Evolutionary conservation across 2,888 invertebrate species (phyloP).

Genomic region (Hypomecis punctinalis): DNA sequence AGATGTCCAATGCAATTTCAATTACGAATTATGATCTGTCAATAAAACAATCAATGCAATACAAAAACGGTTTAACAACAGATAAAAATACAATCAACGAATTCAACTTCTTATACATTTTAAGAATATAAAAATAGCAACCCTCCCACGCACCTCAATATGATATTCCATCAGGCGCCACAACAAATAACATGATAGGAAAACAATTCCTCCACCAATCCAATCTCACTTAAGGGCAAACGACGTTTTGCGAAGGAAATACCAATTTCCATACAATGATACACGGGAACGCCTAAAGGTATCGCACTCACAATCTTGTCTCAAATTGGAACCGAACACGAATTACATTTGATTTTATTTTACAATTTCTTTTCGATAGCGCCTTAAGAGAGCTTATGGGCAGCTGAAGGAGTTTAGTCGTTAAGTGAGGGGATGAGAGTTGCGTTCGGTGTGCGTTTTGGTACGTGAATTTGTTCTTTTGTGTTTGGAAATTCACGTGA

Average conservation of each 20-base stretch:
- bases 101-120: too few species aligned
- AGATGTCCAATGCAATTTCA: too few species aligned
- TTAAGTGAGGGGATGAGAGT: slow-evolving; percentile 19
- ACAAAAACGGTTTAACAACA: too few species aligned
- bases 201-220: slow-evolving; percentile 55
- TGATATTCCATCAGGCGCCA: slow-evolving; percentile 24
- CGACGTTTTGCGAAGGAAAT: slow-evolving; percentile 47
- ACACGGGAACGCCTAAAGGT: slow-evolving; percentile 31
- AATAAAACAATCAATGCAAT: too few species aligned
- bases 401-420: background rate
- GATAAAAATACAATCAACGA: too few species aligned
- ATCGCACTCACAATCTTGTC: slow-evolving; percentile 39
- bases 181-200: slow-evolving; percentile 48
- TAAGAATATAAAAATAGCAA: slow-evolving; percentile 4
- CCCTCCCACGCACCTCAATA: slow-evolving; percentile 25
- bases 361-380: slow-evolving; percentile 76
- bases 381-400: slow-evolving; percentile 41
- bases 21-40: too few species aligned
- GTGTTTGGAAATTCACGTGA: slow-evolving; percentile 52
- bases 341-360: slow-evolving; percentile 82
- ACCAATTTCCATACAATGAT: slow-evolving; percentile 57
- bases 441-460: slow-evolving; percentile 6
- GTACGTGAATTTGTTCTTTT: slow-evolving; percentile 40
- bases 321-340: slow-evolving; percentile 73
- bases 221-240: slow-evolving; percentile 66